A percentile compares a stretch with the other conserved stretches of the same genome.
Evolutionary conservation across 2,113 vertebrate species (phyloP).

Genomic region (Corynorhinus townsendii): DNA sequence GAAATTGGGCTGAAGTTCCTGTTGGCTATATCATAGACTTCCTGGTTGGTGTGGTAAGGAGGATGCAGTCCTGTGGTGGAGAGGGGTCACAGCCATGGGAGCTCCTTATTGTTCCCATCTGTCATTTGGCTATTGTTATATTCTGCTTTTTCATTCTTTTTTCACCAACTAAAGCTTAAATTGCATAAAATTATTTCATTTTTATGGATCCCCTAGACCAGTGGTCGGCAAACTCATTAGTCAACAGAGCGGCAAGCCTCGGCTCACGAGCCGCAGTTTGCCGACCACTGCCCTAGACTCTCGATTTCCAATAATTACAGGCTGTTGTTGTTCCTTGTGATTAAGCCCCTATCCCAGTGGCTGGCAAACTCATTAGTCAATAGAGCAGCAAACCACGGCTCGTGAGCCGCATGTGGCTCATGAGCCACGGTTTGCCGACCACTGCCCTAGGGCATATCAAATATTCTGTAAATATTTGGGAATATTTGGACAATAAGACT

Average conservation of each 20-base stretch:
- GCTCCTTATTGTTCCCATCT: background rate
- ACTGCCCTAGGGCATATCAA: background rate
- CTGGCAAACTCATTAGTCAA: too few species aligned
- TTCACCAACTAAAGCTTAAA: background rate
- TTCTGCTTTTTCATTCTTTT: background rate
- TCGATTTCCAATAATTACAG: too few species aligned
- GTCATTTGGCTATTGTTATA: background rate
- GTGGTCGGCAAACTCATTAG: too few species aligned
- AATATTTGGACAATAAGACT: background rate
- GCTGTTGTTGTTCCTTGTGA: too few species aligned
- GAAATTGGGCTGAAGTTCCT: background rate
- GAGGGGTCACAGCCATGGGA: background rate
- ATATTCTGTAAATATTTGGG: background rate
- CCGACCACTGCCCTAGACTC: too few species aligned
- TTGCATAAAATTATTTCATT: background rate
- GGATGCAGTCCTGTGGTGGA: background rate
- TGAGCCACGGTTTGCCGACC: too few species aligned
- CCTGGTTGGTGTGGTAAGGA: background rate
- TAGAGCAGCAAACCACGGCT: too few species aligned
- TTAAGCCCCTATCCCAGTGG: too few species aligned
- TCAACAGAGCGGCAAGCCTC: too few species aligned
- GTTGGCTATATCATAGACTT: background rate
- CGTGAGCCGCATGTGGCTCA: too few species aligned
- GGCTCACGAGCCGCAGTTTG: too few species aligned
- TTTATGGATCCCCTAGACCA: background rate